Evolutionary conservation across 1,140 invertebrate genomes (phyloP).

Genomic region (Copidosoma floridanum): DNA sequence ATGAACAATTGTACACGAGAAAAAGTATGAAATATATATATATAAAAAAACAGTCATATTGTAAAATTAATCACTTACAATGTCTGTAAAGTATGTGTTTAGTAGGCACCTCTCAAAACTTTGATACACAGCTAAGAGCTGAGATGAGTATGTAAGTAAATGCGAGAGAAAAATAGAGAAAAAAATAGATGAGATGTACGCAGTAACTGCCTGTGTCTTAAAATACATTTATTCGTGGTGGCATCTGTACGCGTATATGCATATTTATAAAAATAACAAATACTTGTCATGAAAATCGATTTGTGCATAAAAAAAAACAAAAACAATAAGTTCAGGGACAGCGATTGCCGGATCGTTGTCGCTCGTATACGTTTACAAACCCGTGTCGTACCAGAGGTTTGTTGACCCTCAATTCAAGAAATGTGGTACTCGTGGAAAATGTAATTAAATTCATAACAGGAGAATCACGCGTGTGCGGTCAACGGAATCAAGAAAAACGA

Average conservation of each 20-base stretch:
- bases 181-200: too few relatives aligned
- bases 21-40: conserved; percentile 14
- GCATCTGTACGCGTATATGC: neutral
- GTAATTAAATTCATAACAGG: too few relatives aligned
- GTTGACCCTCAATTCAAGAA: neutral
- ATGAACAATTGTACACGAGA: conserved; percentile 16
- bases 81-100: conserved; percentile 23
- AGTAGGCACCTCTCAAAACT: conserved; percentile 7
- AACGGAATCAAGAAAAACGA: too few relatives aligned
- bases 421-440: too few relatives aligned
- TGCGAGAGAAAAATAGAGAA: too few relatives aligned
- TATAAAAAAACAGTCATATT: conserved; percentile 13
- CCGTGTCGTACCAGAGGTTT: conserved; percentile 2
- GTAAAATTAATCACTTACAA: conserved; percentile 22
- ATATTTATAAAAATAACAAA: conserved; percentile 1
- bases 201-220: neutral
- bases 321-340: too few relatives aligned
- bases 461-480: too few relatives aligned
- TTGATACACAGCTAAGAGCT: conserved; percentile 14
- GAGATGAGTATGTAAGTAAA: too few relatives aligned
- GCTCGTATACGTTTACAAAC: conserved; percentile 20
- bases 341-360: neutral
- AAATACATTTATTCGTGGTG: conserved; percentile 2
- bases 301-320: conserved; percentile 1
- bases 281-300: too few relatives aligned